A percentile compares a stretch with the other conserved stretches of the same genome.
Evolutionary conservation across 92 coral and sea anemone species (phyloP).

Genomic region (Palythoa caribaeorum): DNA sequence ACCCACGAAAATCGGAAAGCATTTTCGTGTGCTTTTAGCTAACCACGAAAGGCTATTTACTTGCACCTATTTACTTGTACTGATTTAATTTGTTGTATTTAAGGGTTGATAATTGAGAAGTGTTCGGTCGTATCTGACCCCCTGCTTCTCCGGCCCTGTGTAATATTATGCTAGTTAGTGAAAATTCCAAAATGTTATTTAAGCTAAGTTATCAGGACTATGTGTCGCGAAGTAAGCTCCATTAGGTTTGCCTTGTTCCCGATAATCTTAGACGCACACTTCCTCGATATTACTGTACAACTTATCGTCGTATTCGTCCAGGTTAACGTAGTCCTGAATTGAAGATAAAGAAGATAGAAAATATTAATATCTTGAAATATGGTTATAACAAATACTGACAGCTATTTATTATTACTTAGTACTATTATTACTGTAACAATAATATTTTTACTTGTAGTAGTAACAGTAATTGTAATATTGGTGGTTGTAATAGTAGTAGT

Average conservation of each 20-base stretch:
- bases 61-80: too few relatives aligned
- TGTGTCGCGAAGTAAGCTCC: neutral
- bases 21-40: too few relatives aligned
- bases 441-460: too few relatives aligned
- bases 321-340: slow-evolving; percentile 72
- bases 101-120: too few relatives aligned
- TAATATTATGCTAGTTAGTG: neutral
- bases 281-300: slow-evolving; percentile 80
- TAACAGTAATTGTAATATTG: neutral
- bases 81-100: too few relatives aligned
- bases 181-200: neutral
- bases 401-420: neutral
- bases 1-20: too few relatives aligned
- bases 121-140: too few relatives aligned
- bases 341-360: neutral
- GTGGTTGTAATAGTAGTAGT: neutral
- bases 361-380: neutral
- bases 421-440: neutral
- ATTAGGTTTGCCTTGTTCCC: neutral
- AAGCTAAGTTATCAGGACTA: neutral
- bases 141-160: neutral
- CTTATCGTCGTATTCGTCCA: slow-evolving; percentile 73
- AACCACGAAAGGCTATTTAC: too few relatives aligned
- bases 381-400: neutral
- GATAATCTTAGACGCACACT: slow-evolving; percentile 36